Conservation (phyloP, 2,888 invertebrate genomes). For the Scelioninae gen. 1 region DNA sequence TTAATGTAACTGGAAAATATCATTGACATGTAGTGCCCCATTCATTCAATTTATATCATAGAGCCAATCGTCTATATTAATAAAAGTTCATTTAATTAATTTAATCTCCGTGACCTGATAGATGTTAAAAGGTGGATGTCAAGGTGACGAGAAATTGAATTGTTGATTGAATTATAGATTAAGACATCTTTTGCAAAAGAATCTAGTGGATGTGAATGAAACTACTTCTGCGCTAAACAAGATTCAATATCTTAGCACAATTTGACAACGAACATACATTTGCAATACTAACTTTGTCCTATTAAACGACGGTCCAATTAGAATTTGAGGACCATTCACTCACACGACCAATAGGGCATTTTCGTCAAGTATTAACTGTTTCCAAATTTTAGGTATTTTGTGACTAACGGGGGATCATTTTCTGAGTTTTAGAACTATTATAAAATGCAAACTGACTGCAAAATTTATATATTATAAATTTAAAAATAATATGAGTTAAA, state of each 20-base stretch:
- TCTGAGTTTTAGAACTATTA: too few species aligned
- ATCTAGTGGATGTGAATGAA: not conserved
- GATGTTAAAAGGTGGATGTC: constrained; percentile 7
- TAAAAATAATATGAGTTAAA: too few species aligned
- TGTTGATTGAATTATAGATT: constrained; percentile 12
- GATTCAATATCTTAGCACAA: constrained; percentile 2
- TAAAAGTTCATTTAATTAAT: constrained; percentile 29
- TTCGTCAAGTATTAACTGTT: constrained; percentile 10
- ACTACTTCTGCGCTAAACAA: constrained; percentile 3
- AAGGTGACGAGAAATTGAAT: constrained; percentile 8
- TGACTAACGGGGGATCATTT: too few species aligned
- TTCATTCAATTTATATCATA: constrained; percentile 20
- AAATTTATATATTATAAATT: too few species aligned
- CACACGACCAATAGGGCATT: not conserved
- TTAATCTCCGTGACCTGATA: constrained; percentile 6
- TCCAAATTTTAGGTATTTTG: not conserved
- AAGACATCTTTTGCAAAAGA: not conserved
- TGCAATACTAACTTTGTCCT: constrained; percentile 1
- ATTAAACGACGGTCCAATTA: constrained; percentile 8
- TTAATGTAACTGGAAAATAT: constrained; percentile 32
- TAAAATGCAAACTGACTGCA: too few species aligned
- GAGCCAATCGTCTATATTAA: constrained; percentile 8
- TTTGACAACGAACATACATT: constrained; percentile 9
- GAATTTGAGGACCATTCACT: constrained; percentile 10
- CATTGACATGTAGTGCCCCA: not conserved